phyloP scores from a whole-genome alignment of 2,113 vertebrate species.

The Erinaceus europaeus region DNA sequence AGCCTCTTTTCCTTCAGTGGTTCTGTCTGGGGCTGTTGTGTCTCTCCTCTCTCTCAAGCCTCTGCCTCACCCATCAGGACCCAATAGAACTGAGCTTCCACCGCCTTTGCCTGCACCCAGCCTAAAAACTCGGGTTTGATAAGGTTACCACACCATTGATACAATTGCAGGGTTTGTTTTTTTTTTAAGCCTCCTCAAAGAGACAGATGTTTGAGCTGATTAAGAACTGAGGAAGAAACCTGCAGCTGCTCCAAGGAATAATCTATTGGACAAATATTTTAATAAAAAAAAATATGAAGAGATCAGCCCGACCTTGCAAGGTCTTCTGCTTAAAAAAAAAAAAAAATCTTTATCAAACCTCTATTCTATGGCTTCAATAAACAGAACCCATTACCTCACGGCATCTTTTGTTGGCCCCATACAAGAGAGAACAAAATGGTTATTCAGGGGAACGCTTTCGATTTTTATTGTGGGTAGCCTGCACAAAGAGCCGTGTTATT shows the following conservation, averaged over 20 bases:
- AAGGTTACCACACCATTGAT: conserved; percentile 70
- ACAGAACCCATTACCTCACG: conserved; percentile 99
- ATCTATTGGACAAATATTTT: conserved; percentile 83
- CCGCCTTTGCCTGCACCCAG: conserved; percentile 40
- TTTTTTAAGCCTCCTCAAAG: conserved; percentile 71
- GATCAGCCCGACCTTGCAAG: conserved; percentile 91
- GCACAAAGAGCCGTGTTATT: conserved; percentile 99
- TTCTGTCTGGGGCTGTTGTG: background rate
- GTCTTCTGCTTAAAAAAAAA: conserved; percentile 87
- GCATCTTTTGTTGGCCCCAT: conserved; percentile 99
- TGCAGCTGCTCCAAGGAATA: conserved; percentile 81
- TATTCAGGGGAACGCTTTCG: conserved; percentile 99
- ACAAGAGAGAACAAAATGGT: conserved; percentile 99
- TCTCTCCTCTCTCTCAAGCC: background rate
- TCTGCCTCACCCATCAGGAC: conserved; percentile 11
- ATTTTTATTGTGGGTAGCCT: conserved; percentile 99
- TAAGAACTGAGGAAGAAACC: conserved; percentile 71
- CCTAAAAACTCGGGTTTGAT: conserved; percentile 62
- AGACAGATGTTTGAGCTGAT: conserved; percentile 83
- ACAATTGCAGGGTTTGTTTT: conserved; percentile 49
- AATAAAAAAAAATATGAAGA: conserved; percentile 81
- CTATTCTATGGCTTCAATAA: conserved; percentile 99
- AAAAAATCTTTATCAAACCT: conserved; percentile 99
- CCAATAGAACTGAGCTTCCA: conserved; percentile 38
- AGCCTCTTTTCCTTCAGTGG: background rate